Conservation (phyloP, 2,888 invertebrate genomes). For the Orchesellides sinensis region DNA sequence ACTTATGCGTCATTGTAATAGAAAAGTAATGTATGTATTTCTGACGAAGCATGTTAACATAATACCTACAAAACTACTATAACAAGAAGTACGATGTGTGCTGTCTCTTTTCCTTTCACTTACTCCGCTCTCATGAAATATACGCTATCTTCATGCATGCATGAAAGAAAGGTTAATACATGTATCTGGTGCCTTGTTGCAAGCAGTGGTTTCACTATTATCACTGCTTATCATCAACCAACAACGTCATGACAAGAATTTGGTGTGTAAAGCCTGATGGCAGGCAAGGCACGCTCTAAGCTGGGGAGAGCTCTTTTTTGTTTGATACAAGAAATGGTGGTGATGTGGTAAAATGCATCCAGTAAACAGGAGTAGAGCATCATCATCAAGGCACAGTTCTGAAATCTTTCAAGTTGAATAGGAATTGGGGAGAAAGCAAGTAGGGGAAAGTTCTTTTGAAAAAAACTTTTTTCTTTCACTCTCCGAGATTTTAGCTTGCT, state of each 20-base stretch:
- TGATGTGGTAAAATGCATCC: constrained; percentile 58
- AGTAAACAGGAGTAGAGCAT: constrained; percentile 46
- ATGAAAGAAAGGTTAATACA: constrained; percentile 17
- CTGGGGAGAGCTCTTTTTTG: constrained; percentile 24
- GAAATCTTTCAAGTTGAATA: constrained; percentile 61
- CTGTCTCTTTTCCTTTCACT: no score
- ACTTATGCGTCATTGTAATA: no score
- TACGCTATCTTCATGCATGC: no score
- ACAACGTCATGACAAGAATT: constrained; percentile 27
- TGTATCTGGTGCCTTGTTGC: constrained; percentile 7
- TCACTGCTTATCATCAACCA: constrained; percentile 13
- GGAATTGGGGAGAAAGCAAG: constrained; percentile 62
- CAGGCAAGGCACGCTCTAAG: background rate
- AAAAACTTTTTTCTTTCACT: constrained; percentile 56
- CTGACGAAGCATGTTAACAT: no score
- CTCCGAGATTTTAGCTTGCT: constrained; percentile 63
- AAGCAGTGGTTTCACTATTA: background rate
- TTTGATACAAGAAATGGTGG: constrained; percentile 15
- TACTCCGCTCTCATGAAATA: no score
- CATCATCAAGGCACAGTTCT: constrained; percentile 54
- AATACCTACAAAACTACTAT: no score
- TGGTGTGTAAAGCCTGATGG: constrained; percentile 26
- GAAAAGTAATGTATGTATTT: no score
- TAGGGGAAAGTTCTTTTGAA: constrained; percentile 62
- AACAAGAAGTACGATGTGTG: no score